Evolutionary conservation across 1,140 invertebrate species (phyloP).

Genomic region (Bombus haemorrhoidalis): DNA sequence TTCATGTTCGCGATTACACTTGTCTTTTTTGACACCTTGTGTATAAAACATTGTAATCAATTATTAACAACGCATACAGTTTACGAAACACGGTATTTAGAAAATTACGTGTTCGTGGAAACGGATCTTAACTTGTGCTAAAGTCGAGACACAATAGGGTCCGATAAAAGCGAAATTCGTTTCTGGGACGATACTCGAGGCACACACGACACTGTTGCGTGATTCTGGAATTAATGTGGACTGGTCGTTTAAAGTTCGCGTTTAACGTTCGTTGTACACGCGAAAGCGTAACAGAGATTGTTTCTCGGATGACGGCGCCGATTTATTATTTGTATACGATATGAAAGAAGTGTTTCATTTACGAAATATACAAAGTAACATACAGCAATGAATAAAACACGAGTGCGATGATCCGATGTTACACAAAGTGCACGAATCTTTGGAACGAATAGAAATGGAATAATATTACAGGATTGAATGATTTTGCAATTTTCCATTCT

Average conservation of each 20-base stretch:
- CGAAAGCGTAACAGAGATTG: conserved; percentile 26
- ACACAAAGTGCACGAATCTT: no score
- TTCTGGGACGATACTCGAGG: conserved; percentile 20
- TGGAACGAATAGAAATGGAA: no score
- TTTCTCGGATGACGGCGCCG: not conserved
- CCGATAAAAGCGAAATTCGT: conserved; percentile 18
- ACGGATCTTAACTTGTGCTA: not conserved
- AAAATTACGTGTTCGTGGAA: not conserved
- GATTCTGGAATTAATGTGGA: conserved; percentile 33
- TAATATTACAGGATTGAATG: no score
- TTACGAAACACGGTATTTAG: not conserved
- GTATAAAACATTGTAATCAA: not conserved
- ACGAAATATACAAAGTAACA: not conserved
- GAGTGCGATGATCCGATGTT: not conserved
- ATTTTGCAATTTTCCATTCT: no score
- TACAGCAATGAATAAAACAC: not conserved
- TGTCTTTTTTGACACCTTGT: no score
- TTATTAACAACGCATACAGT: not conserved
- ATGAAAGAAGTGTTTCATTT: not conserved
- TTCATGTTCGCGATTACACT: no score
- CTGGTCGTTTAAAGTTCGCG: conserved; percentile 29
- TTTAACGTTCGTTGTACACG: conserved; percentile 30
- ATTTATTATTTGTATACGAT: conserved; percentile 29
- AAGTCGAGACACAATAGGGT: no score
- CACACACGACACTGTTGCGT: conserved; percentile 25